Base-by-base conservation (phyloP, 1,140 invertebrate genomes). In the Berghia stephanieae region DNA sequence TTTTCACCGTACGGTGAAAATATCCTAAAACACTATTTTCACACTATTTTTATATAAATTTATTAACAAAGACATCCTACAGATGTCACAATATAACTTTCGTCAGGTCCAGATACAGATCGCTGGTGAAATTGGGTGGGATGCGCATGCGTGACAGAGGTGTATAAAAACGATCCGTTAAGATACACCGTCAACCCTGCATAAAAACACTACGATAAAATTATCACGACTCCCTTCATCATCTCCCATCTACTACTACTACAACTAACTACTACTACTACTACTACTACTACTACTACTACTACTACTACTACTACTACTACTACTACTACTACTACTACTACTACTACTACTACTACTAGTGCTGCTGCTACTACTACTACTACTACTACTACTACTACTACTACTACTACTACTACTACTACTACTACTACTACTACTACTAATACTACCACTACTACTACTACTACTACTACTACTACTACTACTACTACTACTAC, bases 291-390 rank as follows among this genome's bases (percentile, higher is more conserved):
- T 4, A 57, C 46, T 49, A n/a, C 46, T n/a, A 13, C 46, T 49
- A 49, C 46, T n/a, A 63, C 60, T 63, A 63, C 63, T 5, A 67
- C 6, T 4, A 67, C 63, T 18, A 67, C 66, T 8, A 68, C 75
- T 5, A 77, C 27, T 44, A 77, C 43, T 75, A 73, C 69, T 5
- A 27, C 36, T n/a, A 77, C 67, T 4, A 71, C 38, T 3, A 71
- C 69, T 40, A 52, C 76, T 46, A 49, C 68, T 55, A 72, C 68
- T 10, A 38, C 18, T 38, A 73, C 46, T n/a, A 52, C 76, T 72
- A 69, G 16, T 71, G 10, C 38, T 21, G 8, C 5, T 74, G 8
- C 66, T 36, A 77, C 38, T 40, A 42, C 66, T 75, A 42, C 38
- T 75, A 75, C 0, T 40, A n/a, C 34, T 78, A 16, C 66, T 18